These are phyloP conservation scores for Calycopis cecrops DNA, from an alignment of 1,140 invertebrate genomes.

Conservation along the genomic window DNA sequence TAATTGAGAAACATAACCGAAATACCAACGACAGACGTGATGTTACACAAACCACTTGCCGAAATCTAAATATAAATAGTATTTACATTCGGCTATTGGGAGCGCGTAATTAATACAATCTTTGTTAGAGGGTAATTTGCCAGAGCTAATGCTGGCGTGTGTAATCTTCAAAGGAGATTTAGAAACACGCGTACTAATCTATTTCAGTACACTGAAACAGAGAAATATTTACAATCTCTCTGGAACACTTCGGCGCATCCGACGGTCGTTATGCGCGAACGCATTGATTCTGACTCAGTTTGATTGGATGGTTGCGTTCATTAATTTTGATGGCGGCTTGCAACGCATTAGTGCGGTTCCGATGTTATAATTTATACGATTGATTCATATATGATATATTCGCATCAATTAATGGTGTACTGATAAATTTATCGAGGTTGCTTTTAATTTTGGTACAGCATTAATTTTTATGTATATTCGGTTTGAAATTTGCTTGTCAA, in stretches of 20 bases:
- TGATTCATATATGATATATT: conserved; percentile 17
- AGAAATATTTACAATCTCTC: conserved; percentile 74
- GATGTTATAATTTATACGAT: conserved; percentile 28
- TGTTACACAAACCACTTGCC: conserved; percentile 41
- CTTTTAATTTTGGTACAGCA: too few relatives aligned
- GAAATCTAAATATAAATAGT: conserved; percentile 67
- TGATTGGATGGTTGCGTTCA: conserved; percentile 54
- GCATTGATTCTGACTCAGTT: conserved; percentile 65
- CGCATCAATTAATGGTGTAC: conserved; percentile 16
- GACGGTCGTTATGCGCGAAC: conserved; percentile 65
- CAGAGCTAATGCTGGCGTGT: conserved; percentile 73
- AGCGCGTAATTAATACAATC: conserved; percentile 74
- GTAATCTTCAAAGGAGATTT: conserved; percentile 75
- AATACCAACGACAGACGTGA: conserved; percentile 62
- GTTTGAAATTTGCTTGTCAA: too few relatives aligned
- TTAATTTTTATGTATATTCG: too few relatives aligned
- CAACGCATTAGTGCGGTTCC: conserved; percentile 34
- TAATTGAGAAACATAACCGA: conserved; percentile 45
- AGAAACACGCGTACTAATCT: conserved; percentile 72
- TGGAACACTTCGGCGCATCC: conserved; percentile 72
- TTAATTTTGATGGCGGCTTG: conserved; percentile 47
- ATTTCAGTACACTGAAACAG: conserved; percentile 71
- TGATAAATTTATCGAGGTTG: too few relatives aligned
- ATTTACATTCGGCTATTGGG: conserved; percentile 70
- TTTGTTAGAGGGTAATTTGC: conserved; percentile 74